Evolutionary conservation across 2,113 vertebrate species (phyloP).

Genomic region (Himantopus leucocephalus): DNA sequence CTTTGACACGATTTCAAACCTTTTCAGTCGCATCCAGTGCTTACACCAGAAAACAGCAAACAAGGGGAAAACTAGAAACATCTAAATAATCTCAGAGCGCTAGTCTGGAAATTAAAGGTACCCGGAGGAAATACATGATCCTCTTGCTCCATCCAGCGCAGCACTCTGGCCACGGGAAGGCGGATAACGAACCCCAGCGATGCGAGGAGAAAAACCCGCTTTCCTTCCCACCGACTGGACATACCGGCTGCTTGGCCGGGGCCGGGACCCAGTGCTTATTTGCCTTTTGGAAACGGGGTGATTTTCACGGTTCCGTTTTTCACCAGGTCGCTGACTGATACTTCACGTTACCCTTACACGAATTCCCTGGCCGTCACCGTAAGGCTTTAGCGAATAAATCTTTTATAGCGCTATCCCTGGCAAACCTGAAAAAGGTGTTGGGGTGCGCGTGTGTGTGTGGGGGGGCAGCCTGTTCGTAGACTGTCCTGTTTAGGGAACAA

Average conservation of each 20-base stretch:
- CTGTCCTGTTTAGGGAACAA: neutral
- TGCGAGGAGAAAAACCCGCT: neutral
- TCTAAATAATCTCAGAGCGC: neutral
- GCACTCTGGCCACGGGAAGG: neutral
- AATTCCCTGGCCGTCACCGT: neutral
- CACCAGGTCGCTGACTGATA: neutral
- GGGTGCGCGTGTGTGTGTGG: too few species aligned
- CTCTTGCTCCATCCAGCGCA: conserved; percentile 3
- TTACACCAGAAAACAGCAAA: conserved; percentile 62
- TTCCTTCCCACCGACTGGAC: neutral
- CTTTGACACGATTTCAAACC: conserved; percentile 76
- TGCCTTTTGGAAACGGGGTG: neutral
- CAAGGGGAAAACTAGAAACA: neutral
- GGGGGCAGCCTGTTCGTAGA: neutral
- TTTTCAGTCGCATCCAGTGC: conserved; percentile 22
- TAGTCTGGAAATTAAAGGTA: neutral
- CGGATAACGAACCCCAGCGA: neutral
- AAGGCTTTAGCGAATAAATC: neutral
- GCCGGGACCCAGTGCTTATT: neutral
- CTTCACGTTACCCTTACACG: neutral
- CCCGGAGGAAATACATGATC: neutral
- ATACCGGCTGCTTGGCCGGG: neutral
- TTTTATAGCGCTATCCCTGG: neutral
- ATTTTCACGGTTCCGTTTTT: neutral
- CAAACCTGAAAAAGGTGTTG: neutral